These are phyloP conservation scores for Camponotus pennsylvanicus DNA, from an alignment of 1,140 invertebrate genomes.

Conservation along the genomic window DNA sequence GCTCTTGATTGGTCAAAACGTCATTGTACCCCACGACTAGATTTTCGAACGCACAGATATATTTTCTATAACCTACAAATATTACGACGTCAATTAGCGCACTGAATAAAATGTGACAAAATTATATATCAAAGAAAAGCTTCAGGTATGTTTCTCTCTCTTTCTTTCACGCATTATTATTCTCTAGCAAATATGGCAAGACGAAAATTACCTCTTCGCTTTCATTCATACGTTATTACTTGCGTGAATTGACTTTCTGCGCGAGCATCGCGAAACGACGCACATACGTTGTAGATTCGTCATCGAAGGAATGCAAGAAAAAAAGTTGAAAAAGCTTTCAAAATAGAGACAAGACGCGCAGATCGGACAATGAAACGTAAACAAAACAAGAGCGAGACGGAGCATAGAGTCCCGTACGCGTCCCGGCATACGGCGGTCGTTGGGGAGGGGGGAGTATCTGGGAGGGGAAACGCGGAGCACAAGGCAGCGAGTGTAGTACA, in stretches of 20 bases:
- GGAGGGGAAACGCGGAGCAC: constrained; percentile 63
- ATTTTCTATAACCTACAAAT: no score
- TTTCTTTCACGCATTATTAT: background rate
- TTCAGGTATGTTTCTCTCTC: background rate
- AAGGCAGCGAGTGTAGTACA: constrained; percentile 74
- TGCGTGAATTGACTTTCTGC: background rate
- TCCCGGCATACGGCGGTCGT: constrained; percentile 53
- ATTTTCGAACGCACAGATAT: no score
- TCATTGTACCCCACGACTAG: no score
- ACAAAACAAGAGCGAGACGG: constrained; percentile 46
- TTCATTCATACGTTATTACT: background rate
- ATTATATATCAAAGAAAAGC: background rate
- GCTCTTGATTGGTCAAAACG: no score
- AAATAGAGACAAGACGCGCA: constrained; percentile 42
- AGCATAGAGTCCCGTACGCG: constrained; percentile 69
- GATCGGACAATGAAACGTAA: constrained; percentile 22
- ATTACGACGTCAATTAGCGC: no score
- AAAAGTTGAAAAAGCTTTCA: no score
- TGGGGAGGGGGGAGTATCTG: constrained; percentile 41
- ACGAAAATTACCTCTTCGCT: no score
- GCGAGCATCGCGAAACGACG: background rate
- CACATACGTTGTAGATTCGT: constrained; percentile 34
- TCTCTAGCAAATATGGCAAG: background rate
- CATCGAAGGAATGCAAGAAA: background rate
- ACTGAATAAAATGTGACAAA: no score